Evolutionary conservation across 2,888 invertebrate species (phyloP), one percentile per base, ranked within the genome.

Genomic region (Acholoe squamosa): DNA sequence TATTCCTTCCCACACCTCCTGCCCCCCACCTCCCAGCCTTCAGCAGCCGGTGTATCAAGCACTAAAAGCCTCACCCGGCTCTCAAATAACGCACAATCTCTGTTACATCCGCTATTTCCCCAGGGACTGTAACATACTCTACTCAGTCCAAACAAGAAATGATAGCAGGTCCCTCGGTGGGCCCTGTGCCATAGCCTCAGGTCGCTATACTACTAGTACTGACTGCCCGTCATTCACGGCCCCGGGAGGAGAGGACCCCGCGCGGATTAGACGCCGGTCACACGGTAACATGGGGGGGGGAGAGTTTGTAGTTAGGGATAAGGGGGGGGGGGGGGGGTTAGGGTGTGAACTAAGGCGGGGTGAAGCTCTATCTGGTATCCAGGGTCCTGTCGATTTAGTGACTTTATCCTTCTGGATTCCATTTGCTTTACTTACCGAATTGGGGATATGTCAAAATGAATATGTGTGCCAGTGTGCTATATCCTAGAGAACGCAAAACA

Each of bases 61-160:
- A n/a, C n/a, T n/a, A 61, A 61, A 61, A 61, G 61, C 61, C 22
- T 61, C 61, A 61, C 7, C 61, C n/a, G 61, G 14, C 22, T n/a
- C 61, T 0, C 61, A 61, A 3, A 61, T 61, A 61, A 61, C 61
- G n/a, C 14, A 14, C 12, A 61, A 61, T 61, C 61, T 14, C 61
- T 61, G 61, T 61, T 61, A 61, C 61, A 61, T 61, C 61, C 61
- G 19, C 61, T 19, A n/a, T n/a, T n/a, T 61, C 61, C 61, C 61
- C 61, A 61, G 61, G 61, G 61, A 61, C 61, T 61, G 22, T 61
- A n/a, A 61, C 61, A 61, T n/a, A 61, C 61, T 61, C 61, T 61
- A 61, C 61, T 61, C 61, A 61, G 61, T 61, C 3, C 61, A 61
- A 61, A 61, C 61, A 61, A 61, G 61, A 61, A 61, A 61, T 61